Evolutionary conservation across 2,113 vertebrate species (phyloP).

Genomic region (Heteronetta atricapilla): DNA sequence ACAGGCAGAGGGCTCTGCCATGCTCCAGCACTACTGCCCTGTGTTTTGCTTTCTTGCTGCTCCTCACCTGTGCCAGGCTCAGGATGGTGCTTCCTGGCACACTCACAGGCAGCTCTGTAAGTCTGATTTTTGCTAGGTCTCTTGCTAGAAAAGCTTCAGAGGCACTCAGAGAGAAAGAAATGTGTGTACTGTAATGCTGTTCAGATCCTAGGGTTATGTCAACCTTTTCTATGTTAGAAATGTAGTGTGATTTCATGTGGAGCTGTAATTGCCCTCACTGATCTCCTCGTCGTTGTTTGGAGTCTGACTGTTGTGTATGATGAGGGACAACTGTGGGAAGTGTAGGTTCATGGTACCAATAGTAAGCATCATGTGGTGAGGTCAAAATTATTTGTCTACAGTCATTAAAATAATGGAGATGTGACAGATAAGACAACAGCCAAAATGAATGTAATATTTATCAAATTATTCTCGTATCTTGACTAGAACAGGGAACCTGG

Average conservation of each 20-base stretch:
- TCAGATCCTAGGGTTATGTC: neutral
- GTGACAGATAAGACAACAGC: neutral
- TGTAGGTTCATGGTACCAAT: neutral
- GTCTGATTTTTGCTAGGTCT: neutral
- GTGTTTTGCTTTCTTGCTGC: rapidly evolving
- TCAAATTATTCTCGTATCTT: neutral
- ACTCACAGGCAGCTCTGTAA: neutral
- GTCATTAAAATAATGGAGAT: neutral
- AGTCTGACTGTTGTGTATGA: neutral
- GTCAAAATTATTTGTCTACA: neutral
- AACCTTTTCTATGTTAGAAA: neutral
- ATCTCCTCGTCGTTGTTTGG: neutral
- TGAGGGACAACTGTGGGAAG: neutral
- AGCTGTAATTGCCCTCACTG: neutral
- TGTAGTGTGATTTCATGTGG: neutral
- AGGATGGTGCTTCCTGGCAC: rapidly evolving
- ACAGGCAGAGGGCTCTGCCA: neutral
- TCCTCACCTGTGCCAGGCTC: rapidly evolving
- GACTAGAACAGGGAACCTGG: neutral
- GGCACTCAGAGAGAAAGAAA: neutral
- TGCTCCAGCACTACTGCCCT: neutral
- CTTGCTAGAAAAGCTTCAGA: neutral
- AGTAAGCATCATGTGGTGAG: neutral
- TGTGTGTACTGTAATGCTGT: neutral
- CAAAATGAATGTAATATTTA: neutral